These are phyloP conservation scores for Clostera curtula DNA, from an alignment of 2,888 invertebrate genomes.

Conservation along the genomic window DNA sequence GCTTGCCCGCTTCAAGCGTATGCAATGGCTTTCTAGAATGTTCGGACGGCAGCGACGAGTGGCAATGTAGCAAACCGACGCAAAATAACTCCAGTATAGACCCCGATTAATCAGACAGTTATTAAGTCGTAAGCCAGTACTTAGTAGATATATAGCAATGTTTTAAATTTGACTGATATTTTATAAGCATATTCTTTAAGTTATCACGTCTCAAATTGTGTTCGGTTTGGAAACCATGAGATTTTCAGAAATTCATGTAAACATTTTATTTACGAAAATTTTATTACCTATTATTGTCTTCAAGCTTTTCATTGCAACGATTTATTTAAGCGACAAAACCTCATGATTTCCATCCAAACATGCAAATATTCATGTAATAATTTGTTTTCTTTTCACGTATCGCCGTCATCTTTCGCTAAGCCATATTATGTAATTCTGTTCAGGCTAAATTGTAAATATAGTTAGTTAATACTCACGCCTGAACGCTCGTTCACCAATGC, in stretches of 20 bases:
- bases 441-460: constrained; percentile 61
- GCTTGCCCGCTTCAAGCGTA: constrained; percentile 79
- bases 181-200: constrained; percentile 56
- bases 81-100: constrained; percentile 41
- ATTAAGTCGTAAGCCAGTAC: constrained; percentile 53
- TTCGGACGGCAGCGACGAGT: constrained; percentile 83
- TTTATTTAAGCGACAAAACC: too few relatives aligned
- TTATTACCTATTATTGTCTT: too few relatives aligned
- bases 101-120: constrained; percentile 39
- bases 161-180: constrained; percentile 67
- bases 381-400: constrained; percentile 10
- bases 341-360: too few relatives aligned
- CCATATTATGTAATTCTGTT: constrained; percentile 33
- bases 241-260: too few relatives aligned
- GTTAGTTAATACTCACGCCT: constrained; percentile 34
- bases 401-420: constrained; percentile 21
- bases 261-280: background rate
- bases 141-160: constrained; percentile 30
- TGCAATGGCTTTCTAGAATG: constrained; percentile 88
- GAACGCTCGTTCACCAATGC: constrained; percentile 38
- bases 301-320: too few relatives aligned
- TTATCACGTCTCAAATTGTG: constrained; percentile 20
- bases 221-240: too few relatives aligned
- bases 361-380: too few relatives aligned
- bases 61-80: constrained; percentile 63